Evolutionary conservation across 2,888 invertebrate genomes (phyloP), one percentile per base, ranked within the genome.

Genomic region (Trachelus iudaicus): DNA sequence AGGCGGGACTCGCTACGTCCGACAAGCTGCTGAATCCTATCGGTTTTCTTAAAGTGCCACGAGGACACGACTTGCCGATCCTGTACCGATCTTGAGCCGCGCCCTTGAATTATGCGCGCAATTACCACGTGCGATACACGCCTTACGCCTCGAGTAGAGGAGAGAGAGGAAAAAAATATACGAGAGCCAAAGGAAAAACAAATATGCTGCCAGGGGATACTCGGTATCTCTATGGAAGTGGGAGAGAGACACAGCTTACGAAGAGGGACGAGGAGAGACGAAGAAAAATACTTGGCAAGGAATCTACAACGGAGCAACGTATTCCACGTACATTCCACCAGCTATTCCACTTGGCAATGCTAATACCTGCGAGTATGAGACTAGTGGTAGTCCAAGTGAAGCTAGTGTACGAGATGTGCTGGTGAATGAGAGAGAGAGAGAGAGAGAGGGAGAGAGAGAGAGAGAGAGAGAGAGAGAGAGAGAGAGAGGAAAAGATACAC

Each of bases 81-180:
- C 31, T 71, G 13, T 34, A 71, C 71, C 71, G 31, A 31, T 71
- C 71, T 71, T 34, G 84, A 81, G 85, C 84, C 86, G 88, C 87
- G 83, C 86, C 86, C 88, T 89, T 89, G 88, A 90, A 89, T 90
- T 89, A 89, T 88, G 83, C 88, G 83, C 85, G 85, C 89, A 88
- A 89, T 89, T 89, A 89, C 87, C 85, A 80, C 75, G 37, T 74
- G 68, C 73, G 68, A 77, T 73, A 79, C 69, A 69, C 37, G 15
- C 75, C 56, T 56, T 23, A 9, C 56, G 56, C 56, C 56, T 56
- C 78, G 75, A 81, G 77, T 79, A 69, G 74, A 76, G 30, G 69
- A 69, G 40, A 69, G 37, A 30, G 73, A 71, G 69, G 31, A 69
- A 73, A 37, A 73, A 23, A 34, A 15, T 11, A 15, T 6, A 12